These are phyloP conservation scores for Apeltes quadracus DNA, from an alignment of 2,113 vertebrate genomes.

Conservation along the genomic window DNA sequence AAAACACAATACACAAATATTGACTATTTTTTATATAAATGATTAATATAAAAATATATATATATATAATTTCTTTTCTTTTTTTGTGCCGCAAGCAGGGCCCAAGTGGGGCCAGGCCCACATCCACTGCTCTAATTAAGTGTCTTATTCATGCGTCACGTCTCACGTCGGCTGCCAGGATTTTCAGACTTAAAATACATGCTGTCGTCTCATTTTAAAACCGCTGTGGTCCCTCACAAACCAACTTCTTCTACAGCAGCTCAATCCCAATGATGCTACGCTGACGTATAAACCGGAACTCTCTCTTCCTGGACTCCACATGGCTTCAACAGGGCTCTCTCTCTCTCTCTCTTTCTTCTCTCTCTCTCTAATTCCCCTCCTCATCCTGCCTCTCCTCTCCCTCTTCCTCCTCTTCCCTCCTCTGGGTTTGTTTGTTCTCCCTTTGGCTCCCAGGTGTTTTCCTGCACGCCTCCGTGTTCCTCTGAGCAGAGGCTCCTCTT, in stretches of 20 bases:
- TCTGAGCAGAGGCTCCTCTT: constrained; percentile 60
- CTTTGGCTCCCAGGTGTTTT: constrained; percentile 78
- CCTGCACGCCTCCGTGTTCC: constrained; percentile 65
- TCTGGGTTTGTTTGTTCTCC: constrained; percentile 75
- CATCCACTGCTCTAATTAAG: background rate
- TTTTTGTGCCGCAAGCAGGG: no score
- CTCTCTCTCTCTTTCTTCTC: constrained; percentile 15
- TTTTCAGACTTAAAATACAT: background rate
- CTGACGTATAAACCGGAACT: constrained; percentile 48
- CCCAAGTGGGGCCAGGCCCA: no score
- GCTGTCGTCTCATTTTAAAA: background rate
- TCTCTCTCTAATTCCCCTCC: constrained; percentile 45
- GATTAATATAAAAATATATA: no score
- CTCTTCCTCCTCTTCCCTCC: constrained; percentile 70
- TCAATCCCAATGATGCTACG: constrained; percentile 21
- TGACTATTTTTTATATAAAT: no score
- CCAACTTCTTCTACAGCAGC: background rate
- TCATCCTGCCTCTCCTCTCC: constrained; percentile 68
- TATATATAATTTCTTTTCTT: no score
- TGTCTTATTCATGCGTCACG: background rate
- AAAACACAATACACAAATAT: no score
- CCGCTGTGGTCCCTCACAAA: background rate
- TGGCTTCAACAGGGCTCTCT: constrained; percentile 50
- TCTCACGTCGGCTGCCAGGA: background rate
- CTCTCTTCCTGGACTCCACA: constrained; percentile 54